A percentile compares a stretch with the other conserved stretches of the same genome.
Conservation (phyloP, 2,797 vertebrate genomes). For the Semotilus atromaculatus region DNA sequence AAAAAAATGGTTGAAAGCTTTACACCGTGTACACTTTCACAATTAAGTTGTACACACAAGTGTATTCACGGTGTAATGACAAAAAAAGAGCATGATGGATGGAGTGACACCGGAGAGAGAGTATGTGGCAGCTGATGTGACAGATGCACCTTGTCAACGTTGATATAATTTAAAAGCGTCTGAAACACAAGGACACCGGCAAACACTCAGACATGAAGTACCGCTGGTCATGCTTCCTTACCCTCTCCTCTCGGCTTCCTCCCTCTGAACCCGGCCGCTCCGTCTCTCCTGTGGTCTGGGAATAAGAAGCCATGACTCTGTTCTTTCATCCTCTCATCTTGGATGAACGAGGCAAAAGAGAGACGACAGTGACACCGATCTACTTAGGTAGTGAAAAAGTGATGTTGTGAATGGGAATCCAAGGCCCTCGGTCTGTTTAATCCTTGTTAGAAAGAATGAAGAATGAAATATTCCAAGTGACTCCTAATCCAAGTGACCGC, state of each 20-base stretch:
- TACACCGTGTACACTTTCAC: not conserved
- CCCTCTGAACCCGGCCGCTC: conserved; percentile 24
- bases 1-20: not conserved
- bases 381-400: not conserved
- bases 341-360: conserved; percentile 1
- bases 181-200: conserved; percentile 7
- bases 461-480: not conserved
- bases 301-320: conserved; percentile 44
- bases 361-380: not conserved
- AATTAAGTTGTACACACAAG: not conserved
- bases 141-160: not conserved
- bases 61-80: too few relatives aligned
- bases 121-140: not conserved
- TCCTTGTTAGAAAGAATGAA: conserved; percentile 19
- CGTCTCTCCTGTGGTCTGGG: conserved; percentile 39
- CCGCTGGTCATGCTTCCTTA: conserved; percentile 32
- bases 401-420: not conserved
- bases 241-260: conserved; percentile 40
- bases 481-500: not conserved
- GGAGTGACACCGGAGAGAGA: not conserved
- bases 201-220: conserved; percentile 13
- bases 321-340: conserved; percentile 53
- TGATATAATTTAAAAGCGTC: not conserved
- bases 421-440: not conserved
- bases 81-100: not conserved